Conservation (phyloP, 1,140 invertebrate genomes). For the Papilio aristodemus region DNA sequence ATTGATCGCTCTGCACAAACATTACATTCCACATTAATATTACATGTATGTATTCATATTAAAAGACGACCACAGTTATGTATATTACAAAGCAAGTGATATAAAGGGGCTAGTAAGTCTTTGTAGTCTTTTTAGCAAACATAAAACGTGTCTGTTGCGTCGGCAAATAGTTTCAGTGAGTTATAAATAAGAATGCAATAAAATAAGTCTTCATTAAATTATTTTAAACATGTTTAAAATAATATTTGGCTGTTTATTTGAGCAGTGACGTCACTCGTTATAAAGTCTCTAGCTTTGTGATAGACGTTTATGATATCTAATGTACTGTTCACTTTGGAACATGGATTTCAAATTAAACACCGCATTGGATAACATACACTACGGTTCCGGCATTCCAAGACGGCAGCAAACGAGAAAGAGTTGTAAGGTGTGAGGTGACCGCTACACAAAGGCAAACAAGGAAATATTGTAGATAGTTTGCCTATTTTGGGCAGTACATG, state of each 20-base stretch:
- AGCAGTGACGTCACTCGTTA: background rate
- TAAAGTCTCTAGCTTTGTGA: too few relatives aligned
- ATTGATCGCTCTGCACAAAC: conserved; percentile 76
- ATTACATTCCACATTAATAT: background rate
- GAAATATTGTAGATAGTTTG: too few relatives aligned
- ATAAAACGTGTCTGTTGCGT: conserved; percentile 1
- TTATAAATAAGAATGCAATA: background rate
- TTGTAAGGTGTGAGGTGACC: too few relatives aligned
- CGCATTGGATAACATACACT: too few relatives aligned
- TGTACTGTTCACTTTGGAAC: too few relatives aligned
- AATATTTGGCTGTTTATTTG: background rate
- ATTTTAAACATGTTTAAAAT: background rate
- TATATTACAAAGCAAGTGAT: background rate
- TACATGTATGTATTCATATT: too few relatives aligned
- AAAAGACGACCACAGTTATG: background rate
- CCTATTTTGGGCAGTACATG: too few relatives aligned
- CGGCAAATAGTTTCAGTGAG: background rate
- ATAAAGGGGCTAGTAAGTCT: background rate
- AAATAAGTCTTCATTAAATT: background rate
- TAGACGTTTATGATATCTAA: too few relatives aligned
- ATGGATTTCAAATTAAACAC: too few relatives aligned
- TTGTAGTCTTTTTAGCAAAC: background rate
- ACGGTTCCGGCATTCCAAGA: too few relatives aligned
- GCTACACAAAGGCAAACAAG: too few relatives aligned
- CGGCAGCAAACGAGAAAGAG: too few relatives aligned